These are phyloP conservation scores for Melanotaenia pygmaea DNA, from an alignment of 2,797 vertebrate species.

Conservation along the genomic window DNA sequence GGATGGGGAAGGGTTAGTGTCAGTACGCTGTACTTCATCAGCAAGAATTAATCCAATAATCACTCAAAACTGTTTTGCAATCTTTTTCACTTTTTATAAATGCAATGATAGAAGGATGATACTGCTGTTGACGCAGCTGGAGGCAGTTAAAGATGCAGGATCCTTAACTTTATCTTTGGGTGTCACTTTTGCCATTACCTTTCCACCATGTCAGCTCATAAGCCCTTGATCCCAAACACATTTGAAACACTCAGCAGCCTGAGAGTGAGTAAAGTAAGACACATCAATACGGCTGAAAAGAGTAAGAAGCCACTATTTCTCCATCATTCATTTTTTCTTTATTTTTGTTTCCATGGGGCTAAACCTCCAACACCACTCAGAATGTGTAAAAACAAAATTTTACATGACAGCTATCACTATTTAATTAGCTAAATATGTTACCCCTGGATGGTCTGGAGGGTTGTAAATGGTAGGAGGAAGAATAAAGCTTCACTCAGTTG, in stretches of 20 bases:
- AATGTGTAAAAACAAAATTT: background rate
- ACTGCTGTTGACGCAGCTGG: background rate
- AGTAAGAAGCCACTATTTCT: conserved; percentile 18
- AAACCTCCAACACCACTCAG: background rate
- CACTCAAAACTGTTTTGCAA: conserved; percentile 45
- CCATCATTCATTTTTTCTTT: background rate
- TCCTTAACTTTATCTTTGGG: conserved; percentile 45
- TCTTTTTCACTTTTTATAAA: conserved; percentile 45
- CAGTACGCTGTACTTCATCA: conserved; percentile 39
- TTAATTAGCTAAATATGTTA: background rate
- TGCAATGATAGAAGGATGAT: conserved; percentile 11
- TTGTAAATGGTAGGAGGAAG: background rate
- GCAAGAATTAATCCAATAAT: conserved; percentile 70
- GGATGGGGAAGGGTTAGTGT: conserved; percentile 13
- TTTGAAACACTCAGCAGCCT: conserved; percentile 33
- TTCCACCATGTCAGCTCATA: conserved; percentile 55
- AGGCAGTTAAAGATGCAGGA: conserved; percentile 14
- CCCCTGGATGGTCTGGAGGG: background rate
- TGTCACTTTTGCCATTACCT: conserved; percentile 51
- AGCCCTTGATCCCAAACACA: conserved; percentile 35
- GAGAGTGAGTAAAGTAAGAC: conserved; percentile 43
- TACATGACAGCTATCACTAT: background rate
- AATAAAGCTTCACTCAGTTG: background rate
- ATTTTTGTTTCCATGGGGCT: background rate
- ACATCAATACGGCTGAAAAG: conserved; percentile 21